phyloP scores from a whole-genome alignment of 1,140 invertebrate species.

The Batillaria attramentaria region DNA sequence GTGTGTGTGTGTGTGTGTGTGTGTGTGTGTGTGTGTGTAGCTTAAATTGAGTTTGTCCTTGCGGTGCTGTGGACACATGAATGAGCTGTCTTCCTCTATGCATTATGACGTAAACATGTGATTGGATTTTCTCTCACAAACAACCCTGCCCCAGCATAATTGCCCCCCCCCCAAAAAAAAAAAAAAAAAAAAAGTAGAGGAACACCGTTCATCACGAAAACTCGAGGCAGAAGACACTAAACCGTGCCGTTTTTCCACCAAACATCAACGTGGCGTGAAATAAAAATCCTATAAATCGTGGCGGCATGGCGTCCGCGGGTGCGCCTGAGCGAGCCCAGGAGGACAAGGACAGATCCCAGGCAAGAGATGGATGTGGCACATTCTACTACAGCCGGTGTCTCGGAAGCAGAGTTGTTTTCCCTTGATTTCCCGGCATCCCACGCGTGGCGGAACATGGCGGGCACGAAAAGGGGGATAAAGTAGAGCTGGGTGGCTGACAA shows the following conservation, averaged over 20 bases:
- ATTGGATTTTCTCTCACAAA: too few species aligned
- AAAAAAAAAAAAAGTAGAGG: too few species aligned
- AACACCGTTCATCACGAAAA: too few species aligned
- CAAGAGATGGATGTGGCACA: slow-evolving; percentile 20
- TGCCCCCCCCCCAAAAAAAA: too few species aligned
- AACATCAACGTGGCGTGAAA: background rate
- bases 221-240: too few species aligned
- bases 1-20: background rate
- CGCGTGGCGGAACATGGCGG: slow-evolving; percentile 18
- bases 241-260: background rate
- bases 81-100: too few species aligned
- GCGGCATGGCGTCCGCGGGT: background rate
- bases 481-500: slow-evolving; percentile 15
- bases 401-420: slow-evolving; percentile 25
- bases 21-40: background rate
- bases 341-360: background rate
- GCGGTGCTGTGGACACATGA: too few species aligned
- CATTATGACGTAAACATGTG: too few species aligned
- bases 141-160: too few species aligned
- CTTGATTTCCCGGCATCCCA: slow-evolving; percentile 32
- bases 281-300: background rate
- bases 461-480: background rate
- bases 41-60: too few species aligned
- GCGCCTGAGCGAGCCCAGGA: background rate
- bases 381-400: background rate